Evolutionary conservation across 2,888 invertebrate genomes (phyloP).

Genomic region (Callosobruchus maculatus): DNA sequence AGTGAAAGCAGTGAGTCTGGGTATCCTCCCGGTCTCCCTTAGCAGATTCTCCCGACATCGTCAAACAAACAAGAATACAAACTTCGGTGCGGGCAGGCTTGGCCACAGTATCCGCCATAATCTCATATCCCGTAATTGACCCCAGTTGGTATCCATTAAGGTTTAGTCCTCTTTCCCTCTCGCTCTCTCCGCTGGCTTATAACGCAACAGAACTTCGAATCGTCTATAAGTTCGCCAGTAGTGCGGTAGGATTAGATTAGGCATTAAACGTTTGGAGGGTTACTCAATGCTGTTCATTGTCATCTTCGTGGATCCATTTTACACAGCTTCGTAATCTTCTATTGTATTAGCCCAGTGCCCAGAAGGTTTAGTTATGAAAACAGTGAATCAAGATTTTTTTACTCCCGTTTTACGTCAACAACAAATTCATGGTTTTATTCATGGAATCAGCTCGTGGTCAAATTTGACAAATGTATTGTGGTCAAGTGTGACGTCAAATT

Average conservation of each 20-base stretch:
- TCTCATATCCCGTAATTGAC: neutral
- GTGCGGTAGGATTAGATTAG: neutral
- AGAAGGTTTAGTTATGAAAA: too few relatives aligned
- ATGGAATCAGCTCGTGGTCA: too few relatives aligned
- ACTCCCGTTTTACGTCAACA: too few relatives aligned
- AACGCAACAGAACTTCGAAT: neutral
- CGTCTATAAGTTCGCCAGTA: neutral
- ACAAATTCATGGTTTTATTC: too few relatives aligned
- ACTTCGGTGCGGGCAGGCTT: neutral
- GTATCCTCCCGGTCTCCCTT: neutral
- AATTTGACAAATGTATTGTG: too few relatives aligned
- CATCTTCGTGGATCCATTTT: too few relatives aligned
- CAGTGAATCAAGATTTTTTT: too few relatives aligned
- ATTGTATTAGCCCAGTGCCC: too few relatives aligned
- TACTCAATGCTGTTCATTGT: neutral
- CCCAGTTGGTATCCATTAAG: neutral
- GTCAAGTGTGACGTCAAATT: too few relatives aligned
- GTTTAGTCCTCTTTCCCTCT: neutral
- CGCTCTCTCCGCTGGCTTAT: neutral
- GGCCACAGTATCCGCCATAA: neutral
- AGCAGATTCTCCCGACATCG: neutral
- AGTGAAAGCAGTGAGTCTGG: too few relatives aligned
- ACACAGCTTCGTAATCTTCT: too few relatives aligned
- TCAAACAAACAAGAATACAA: neutral
- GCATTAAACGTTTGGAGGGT: neutral